Evolutionary conservation across 2,888 invertebrate genomes (phyloP), one percentile per base, ranked within the genome.

Genomic region (Elaeidobius kamerunicus): DNA sequence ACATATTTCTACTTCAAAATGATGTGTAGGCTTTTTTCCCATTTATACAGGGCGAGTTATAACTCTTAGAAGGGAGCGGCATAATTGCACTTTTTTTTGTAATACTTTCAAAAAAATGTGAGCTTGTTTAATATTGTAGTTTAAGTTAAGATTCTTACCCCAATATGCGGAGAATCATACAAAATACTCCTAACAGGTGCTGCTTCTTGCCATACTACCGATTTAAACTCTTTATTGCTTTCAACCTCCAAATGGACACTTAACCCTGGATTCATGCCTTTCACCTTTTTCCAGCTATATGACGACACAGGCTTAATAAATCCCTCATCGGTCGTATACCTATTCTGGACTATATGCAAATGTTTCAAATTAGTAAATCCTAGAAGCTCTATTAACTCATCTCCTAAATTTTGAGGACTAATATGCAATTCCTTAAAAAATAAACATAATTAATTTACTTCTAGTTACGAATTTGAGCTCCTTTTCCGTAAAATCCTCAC

Each of bases 341-440:
- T 74, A 68, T 88, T 90, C 71, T 91, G 89, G 12, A 86, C 69
- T 44, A 91, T 79, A 67, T 87, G 83, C 56, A 91, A 72, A 64
- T 88, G 83, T 51, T 75, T 73, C 47, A 90, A 66, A 59, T 76
- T 77, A 1, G 80, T 81, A 55, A 82, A 78, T n/a, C 83, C 82
- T 34, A 89, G 67, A 38, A 88, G 71, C 57, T 83, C 76, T 15
- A 89, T 67, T 1, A 86, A 76, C 66, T 88, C 87, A 55, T 86
- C 84, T 36, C 85, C 83, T 40, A 91, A 73, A 70, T 86, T 88
- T 73, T 88, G 86, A 2, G 86, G 86, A 59, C 85, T 83, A 48
- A 85, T 79, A 3, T 79, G 76, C 43, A 85, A 68, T 57, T 79
- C 75, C 84, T 85, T 62, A 44, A 63, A 62, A 32, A 16, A 34